Conservation (phyloP, 2,888 invertebrate species). For the Eurois occulta region DNA sequence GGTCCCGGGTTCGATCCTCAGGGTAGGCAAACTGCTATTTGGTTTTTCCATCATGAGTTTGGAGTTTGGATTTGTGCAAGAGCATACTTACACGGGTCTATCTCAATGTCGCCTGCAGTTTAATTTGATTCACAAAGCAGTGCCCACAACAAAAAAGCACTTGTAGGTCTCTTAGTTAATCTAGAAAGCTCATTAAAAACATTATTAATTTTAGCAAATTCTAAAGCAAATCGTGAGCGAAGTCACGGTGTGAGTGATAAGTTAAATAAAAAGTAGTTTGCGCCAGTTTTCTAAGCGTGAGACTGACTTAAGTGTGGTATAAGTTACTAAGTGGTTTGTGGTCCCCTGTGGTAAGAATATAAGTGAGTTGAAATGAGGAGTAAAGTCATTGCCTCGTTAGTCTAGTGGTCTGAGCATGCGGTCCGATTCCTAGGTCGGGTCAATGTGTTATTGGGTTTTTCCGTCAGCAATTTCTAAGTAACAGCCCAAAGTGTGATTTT, state of each 20-base stretch:
- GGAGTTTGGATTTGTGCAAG: background rate
- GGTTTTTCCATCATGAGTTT: background rate
- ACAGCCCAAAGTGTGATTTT: background rate
- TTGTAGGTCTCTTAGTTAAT: conserved; percentile 3
- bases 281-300: conserved; percentile 49
- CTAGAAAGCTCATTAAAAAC: conserved; percentile 10
- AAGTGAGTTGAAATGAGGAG: background rate
- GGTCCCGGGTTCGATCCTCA: background rate
- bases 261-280: conserved; percentile 52
- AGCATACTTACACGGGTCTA: background rate
- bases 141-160: background rate
- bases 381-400: background rate
- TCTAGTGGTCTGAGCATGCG: background rate
- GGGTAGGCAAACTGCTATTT: background rate
- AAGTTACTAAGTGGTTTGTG: conserved; percentile 45
- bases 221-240: conserved; percentile 23
- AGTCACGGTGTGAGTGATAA: conserved; percentile 31
- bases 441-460: background rate
- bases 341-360: conserved; percentile 1
- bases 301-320: conserved; percentile 33
- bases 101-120: background rate
- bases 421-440: background rate
- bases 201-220: conserved; percentile 8
- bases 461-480: background rate
- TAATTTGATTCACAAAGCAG: background rate